Base-by-base conservation (phyloP, 1,140 invertebrate species). In the Latrodectus geometricus region DNA sequence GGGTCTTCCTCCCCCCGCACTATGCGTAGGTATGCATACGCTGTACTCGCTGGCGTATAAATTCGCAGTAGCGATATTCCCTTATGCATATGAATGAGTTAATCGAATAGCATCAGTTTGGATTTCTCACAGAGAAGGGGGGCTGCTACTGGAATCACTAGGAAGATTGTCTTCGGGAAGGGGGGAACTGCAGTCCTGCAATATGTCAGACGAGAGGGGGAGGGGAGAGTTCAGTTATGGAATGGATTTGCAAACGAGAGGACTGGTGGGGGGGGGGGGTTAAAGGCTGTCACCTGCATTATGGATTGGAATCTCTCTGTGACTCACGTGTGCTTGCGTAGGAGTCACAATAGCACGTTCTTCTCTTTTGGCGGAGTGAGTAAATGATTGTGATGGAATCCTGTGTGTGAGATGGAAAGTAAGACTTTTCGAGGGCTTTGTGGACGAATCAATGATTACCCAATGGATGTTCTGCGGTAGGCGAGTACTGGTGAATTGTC, bases 61-160 rank as follows among this genome's bases (percentile, higher is more conserved):
- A 86, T 78, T 77, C 74, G 75, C 52, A 70, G 83, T 78, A 78
- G 66, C 83, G 9, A 72, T 69, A 52, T 48, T 65, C 50, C 83
- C 75, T 86, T 86, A 86, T 86, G 83, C 83, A 86, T 86, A 86
- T 86, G 83, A 86, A 86, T 86, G 83, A 86, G 83, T 86, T 86
- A 86, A 86, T 86, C 74, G 83, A 86, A 86, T 86, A 86, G 83
- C 83, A 86, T 86, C 83, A 77, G 83, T 86, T 78, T 78, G 75
- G 75, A 86, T 86, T 86, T 86, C 83, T 49, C 14, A 35, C 35
- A 3, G 35, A 35, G 54, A 61, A 17, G 54, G 17, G 54, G 54
- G 54, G 54, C 0, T 4, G 54, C 11, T 14, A 61, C 17, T 61
- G 54, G 54, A 61, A 61, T 17, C 11, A 61, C 54, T 61, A 3